A percentile compares a stretch with the other conserved stretches of the same genome.
Evolutionary conservation across 2,888 invertebrate species (phyloP).

Genomic region (Ennomos quercinarius): DNA sequence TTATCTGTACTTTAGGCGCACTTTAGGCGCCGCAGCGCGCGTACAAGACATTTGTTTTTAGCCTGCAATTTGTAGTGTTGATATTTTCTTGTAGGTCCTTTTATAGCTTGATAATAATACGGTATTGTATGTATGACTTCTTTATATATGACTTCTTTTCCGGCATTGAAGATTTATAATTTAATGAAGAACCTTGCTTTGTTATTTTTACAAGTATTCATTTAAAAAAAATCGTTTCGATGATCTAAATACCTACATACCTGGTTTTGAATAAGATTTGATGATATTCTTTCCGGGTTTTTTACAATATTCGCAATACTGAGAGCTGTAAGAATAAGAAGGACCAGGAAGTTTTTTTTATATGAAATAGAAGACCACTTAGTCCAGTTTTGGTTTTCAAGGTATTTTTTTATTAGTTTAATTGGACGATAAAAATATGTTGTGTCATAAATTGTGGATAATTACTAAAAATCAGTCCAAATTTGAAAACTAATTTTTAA

Average conservation of each 20-base stretch:
- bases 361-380: no score
- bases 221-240: not conserved
- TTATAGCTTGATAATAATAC: constrained; percentile 18
- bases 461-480: no score
- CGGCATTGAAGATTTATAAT: constrained; percentile 37
- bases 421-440: no score
- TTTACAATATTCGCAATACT: no score
- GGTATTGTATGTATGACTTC: constrained; percentile 7
- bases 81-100: constrained; percentile 15
- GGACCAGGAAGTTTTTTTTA: no score
- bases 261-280: no score
- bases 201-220: not conserved
- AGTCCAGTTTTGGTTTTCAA: no score
- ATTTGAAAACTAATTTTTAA: no score
- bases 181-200: constrained; percentile 11
- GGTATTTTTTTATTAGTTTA: no score
- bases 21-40: constrained; percentile 25
- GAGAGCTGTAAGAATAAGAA: no score
- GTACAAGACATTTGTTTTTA: constrained; percentile 36
- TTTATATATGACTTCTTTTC: constrained; percentile 29
- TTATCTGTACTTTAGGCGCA: constrained; percentile 53
- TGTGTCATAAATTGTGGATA: no score
- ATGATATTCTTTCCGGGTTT: no score
- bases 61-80: constrained; percentile 26
- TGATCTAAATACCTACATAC: not conserved